Conservation (phyloP, 2,113 vertebrate genomes). For the Parotia lawesii region DNA sequence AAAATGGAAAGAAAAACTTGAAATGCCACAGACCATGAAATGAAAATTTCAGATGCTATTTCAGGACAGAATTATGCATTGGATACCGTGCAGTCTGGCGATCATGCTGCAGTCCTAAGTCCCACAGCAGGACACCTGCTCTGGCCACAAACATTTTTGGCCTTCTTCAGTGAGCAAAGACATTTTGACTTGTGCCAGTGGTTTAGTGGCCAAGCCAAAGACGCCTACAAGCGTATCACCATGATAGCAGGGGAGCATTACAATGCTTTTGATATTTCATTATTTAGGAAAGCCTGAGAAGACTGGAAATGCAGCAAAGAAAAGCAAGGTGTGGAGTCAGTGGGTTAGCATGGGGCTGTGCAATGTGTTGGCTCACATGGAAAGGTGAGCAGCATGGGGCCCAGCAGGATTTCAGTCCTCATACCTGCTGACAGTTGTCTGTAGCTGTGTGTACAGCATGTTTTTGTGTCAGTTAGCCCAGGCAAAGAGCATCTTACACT, state of each 20-base stretch:
- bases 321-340: neutral
- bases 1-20: slow-evolving; percentile 10
- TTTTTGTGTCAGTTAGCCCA: neutral
- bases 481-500: neutral
- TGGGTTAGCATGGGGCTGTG: neutral
- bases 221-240: neutral
- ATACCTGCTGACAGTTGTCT: neutral
- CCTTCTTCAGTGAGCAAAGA: neutral
- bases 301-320: neutral
- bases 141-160: neutral
- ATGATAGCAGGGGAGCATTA: neutral
- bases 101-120: neutral
- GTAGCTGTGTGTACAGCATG: neutral
- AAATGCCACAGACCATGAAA: slow-evolving; percentile 43
- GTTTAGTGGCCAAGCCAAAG: neutral
- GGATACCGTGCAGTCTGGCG: neutral
- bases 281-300: neutral
- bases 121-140: neutral
- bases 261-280: neutral
- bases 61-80: neutral
- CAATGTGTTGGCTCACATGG: accelerated
- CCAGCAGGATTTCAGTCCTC: neutral
- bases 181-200: neutral
- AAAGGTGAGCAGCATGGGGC: neutral
- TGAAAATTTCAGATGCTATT: slow-evolving; percentile 6